phyloP scores from a whole-genome alignment of 2,888 invertebrate species.

The Oxystoma pomonae region DNA sequence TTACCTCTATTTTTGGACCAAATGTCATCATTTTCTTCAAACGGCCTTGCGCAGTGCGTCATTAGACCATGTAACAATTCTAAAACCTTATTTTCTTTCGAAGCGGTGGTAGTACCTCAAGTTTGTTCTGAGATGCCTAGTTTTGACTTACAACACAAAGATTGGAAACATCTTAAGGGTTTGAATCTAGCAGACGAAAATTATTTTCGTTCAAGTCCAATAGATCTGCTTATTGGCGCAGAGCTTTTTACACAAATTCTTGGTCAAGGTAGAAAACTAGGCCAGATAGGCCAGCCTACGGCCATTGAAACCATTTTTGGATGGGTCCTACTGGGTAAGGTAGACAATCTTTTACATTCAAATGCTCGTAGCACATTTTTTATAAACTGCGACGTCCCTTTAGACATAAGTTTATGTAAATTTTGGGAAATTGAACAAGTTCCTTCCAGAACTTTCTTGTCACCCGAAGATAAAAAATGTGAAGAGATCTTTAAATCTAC shows the following conservation, averaged over 20 bases:
- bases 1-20: not conserved
- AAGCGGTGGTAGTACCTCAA: not conserved
- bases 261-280: too few relatives aligned
- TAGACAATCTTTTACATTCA: not conserved
- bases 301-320: too few relatives aligned
- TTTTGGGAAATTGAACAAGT: conserved; percentile 14
- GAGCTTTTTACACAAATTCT: too few relatives aligned
- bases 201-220: not conserved
- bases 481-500: conserved; percentile 1
- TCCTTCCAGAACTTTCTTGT: not conserved
- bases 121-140: too few relatives aligned
- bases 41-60: not conserved
- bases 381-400: not conserved
- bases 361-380: not conserved
- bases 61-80: not conserved
- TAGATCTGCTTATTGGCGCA: not conserved
- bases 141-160: not conserved
- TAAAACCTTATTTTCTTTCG: not conserved
- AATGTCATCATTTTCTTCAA: not conserved
- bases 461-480: not conserved
- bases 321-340: conserved; percentile 3
- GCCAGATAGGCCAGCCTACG: too few relatives aligned
- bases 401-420: conserved; percentile 6
- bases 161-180: not conserved
- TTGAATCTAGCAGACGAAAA: not conserved